Conservation (phyloP, 2,888 invertebrate species). For the Diarsia rubi region DNA sequence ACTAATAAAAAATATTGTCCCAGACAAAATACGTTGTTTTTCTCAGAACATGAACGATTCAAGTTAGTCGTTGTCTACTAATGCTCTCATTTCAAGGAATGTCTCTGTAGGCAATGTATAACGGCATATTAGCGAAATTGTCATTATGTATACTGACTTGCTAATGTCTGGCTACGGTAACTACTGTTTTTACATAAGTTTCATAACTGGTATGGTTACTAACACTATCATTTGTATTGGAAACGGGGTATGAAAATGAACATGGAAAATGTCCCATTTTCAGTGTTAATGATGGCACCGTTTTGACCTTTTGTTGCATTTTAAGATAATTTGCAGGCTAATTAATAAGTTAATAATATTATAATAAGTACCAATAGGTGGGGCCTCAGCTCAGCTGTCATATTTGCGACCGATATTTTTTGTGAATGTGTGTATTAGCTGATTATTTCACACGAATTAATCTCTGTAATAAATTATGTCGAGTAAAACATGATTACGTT, state of each 20-base stretch:
- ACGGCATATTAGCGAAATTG: background rate
- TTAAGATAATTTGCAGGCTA: too few species aligned
- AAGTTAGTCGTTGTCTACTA: conserved; percentile 18
- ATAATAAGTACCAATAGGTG: too few species aligned
- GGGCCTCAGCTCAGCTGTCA: too few species aligned
- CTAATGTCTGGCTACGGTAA: background rate
- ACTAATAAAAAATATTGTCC: conserved; percentile 19
- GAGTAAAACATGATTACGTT: conserved; percentile 38
- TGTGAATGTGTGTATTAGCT: background rate
- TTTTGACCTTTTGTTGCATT: too few species aligned
- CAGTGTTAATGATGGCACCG: too few species aligned
- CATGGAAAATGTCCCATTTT: too few species aligned
- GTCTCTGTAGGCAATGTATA: conserved; percentile 8
- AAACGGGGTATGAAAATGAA: too few species aligned
- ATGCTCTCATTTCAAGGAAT: conserved; percentile 33
- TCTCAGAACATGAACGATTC: conserved; percentile 11
- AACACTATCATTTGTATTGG: too few species aligned
- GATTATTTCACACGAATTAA: conserved; percentile 22
- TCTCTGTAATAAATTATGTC: conserved; percentile 28
- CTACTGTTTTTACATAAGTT: background rate
- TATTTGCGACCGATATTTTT: background rate
- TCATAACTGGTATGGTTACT: too few species aligned
- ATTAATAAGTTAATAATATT: too few species aligned
- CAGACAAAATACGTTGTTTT: conserved; percentile 41
- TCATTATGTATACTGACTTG: background rate